Evolutionary conservation across 2,888 invertebrate species (phyloP), one percentile per base, ranked within the genome.

Genomic region (Baronia brevicornis): DNA sequence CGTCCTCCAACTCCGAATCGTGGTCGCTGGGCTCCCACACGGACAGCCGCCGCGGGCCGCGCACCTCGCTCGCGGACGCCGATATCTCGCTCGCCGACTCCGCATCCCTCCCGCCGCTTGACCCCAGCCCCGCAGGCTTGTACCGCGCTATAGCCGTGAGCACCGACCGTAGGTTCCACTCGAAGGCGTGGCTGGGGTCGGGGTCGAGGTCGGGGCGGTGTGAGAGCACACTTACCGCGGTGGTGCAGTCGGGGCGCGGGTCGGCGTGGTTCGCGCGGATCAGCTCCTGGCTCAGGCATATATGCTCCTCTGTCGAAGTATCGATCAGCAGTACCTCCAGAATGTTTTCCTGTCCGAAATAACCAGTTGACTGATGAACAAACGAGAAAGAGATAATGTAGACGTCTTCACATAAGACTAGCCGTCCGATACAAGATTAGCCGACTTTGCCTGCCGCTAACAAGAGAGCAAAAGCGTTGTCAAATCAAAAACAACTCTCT

Each of bases 281-380:
- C 37, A 89, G 56, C 41, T 66, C 57, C 38, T 69, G 65, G 56
- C 85, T 77, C 39, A 89, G 53, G 61, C 77, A 80, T 34, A 84
- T 52, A 64, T 88, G 87, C 6, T 68, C 58, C 2, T 51, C 59
- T 13, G 65, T 63, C 3, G 70, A 51, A 15, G 87, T 86, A 67
- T 88, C 87, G 33, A 84, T 74, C 41, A 89, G 67, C 48, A 79
- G 67, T 47, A 87, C 59, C 41, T 75, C 72, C 27, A 75, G 41
- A 8, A 58, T 48, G 43, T 51, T 49, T 43, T 65, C 64, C 66
- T 68, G 59, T n/a, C n/a, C n/a, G n/a, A n/a, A n/a, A n/a, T n/a
- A n/a, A n/a, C n/a, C n/a, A n/a, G n/a, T n/a, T n/a, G n/a, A n/a
- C 5, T n/a, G 4, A 9, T 8, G 1, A 18, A 15, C 23, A 11